A percentile compares a stretch with the other conserved stretches of the same genome.
Evolutionary conservation across 2,888 invertebrate genomes (phyloP).

Genomic region (Trypoxylon attenuatum): DNA sequence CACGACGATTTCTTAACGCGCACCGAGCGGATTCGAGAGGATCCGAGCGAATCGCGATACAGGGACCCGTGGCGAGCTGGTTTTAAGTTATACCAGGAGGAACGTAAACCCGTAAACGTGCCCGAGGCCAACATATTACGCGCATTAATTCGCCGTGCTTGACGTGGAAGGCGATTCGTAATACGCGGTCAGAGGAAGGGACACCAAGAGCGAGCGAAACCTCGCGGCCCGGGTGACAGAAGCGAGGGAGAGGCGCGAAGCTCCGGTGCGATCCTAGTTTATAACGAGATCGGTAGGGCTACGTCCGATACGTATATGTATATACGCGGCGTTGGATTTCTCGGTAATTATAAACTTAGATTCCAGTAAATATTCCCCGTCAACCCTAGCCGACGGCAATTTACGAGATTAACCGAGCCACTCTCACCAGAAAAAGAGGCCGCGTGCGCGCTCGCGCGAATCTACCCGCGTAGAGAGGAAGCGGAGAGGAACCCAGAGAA

Average conservation of each 20-base stretch:
- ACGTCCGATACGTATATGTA: slow-evolving; percentile 57
- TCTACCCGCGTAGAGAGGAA: slow-evolving; percentile 3
- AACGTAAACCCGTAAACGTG: slow-evolving; percentile 69
- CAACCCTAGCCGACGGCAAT: slow-evolving; percentile 60
- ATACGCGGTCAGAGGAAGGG: slow-evolving; percentile 57
- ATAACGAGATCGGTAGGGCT: slow-evolving; percentile 64
- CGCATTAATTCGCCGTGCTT: slow-evolving; percentile 70
- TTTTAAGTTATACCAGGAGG: slow-evolving; percentile 66
- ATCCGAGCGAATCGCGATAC: slow-evolving; percentile 52
- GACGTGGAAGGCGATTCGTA: slow-evolving; percentile 69
- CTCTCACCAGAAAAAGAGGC: slow-evolving; percentile 5
- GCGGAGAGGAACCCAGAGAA: slow-evolving; percentile 3
- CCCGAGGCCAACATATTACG: slow-evolving; percentile 70
- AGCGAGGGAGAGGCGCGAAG: slow-evolving; percentile 26
- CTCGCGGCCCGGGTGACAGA: slow-evolving; percentile 44
- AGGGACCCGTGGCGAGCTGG: slow-evolving; percentile 41
- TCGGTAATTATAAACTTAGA: slow-evolving; percentile 71
- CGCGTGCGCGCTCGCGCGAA: not conserved
- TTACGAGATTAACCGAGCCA: slow-evolving; percentile 60
- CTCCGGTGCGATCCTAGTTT: slow-evolving; percentile 53
- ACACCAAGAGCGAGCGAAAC: slow-evolving; percentile 43
- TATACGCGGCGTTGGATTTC: slow-evolving; percentile 59
- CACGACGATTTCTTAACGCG: slow-evolving; percentile 49
- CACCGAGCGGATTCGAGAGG: too few relatives aligned
- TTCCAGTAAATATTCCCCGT: slow-evolving; percentile 67